Conservation (phyloP, 2,888 invertebrate genomes). For the Drosophila pegasa region DNA sequence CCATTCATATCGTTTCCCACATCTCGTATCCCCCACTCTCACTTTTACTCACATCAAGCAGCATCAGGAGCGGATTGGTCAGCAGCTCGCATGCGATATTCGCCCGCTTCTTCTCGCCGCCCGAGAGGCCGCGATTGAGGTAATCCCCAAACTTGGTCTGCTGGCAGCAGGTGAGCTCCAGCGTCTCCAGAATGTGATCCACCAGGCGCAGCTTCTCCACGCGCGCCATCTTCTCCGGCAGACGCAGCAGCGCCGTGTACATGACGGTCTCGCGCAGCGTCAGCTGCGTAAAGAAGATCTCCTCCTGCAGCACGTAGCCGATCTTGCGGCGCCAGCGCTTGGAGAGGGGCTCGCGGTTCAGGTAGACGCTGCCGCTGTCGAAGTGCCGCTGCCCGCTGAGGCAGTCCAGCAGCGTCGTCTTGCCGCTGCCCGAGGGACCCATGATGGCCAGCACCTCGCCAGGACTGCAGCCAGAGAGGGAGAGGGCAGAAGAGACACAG, state of each 20-base stretch:
- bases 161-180: constrained; percentile 90
- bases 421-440: constrained; percentile 92
- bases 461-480: constrained; percentile 85
- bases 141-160: constrained; percentile 92
- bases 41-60: constrained; percentile 90
- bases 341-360: constrained; percentile 88
- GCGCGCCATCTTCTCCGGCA: constrained; percentile 90
- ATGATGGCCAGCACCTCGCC: constrained; percentile 92
- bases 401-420: constrained; percentile 91
- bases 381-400: constrained; percentile 89
- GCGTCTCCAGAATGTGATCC: constrained; percentile 90
- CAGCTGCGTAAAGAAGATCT: constrained; percentile 92
- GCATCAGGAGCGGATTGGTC: constrained; percentile 91
- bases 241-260: constrained; percentile 86
- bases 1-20: not conserved
- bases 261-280: constrained; percentile 91
- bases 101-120: constrained; percentile 93
- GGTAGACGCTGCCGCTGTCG: constrained; percentile 88
- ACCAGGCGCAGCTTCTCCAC: constrained; percentile 91
- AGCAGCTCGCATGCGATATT: constrained; percentile 93
- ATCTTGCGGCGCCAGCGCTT: constrained; percentile 91
- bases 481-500: constrained; percentile 5
- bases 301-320: constrained; percentile 93
- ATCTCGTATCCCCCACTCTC: not conserved
- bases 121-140: constrained; percentile 90